phyloP scores from a whole-genome alignment of 1,140 invertebrate genomes.

The Zaprionus kolodkinae region DNA sequence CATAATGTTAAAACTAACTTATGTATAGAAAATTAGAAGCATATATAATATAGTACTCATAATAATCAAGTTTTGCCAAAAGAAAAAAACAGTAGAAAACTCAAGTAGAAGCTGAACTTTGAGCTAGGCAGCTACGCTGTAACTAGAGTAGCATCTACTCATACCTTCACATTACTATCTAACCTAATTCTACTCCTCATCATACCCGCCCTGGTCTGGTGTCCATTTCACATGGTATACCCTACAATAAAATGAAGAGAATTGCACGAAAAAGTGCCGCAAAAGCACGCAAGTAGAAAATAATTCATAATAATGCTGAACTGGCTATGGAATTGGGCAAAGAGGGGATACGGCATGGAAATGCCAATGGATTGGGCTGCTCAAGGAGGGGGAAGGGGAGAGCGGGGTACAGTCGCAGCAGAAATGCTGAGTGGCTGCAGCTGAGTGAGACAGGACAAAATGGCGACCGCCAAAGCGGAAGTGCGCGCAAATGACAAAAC shows the following conservation, averaged over 20 bases:
- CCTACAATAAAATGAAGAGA: conserved; percentile 4
- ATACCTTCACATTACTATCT: background rate
- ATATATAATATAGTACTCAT: background rate
- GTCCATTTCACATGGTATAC: background rate
- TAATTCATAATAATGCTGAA: conserved; percentile 67
- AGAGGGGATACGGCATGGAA: background rate
- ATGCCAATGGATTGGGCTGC: background rate
- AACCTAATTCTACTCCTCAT: background rate
- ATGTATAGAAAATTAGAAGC: background rate
- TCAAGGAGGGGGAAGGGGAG: background rate
- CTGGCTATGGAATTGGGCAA: conserved; percentile 19
- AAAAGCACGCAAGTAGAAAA: conserved; percentile 53
- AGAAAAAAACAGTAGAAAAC: background rate
- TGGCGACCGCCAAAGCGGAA: conserved; percentile 49
- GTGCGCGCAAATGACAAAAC: conserved; percentile 57
- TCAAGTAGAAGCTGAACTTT: background rate
- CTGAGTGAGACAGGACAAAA: conserved; percentile 49
- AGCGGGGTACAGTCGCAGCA: background rate
- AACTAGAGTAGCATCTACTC: too few species aligned
- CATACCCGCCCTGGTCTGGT: background rate
- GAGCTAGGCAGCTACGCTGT: background rate
- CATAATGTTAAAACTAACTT: background rate
- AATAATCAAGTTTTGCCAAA: background rate
- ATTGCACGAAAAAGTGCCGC: conserved; percentile 42
- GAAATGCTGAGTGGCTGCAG: conserved; percentile 25